Percentiles rank a stretch among this genome's conserved stretches.
phyloP scores from a whole-genome alignment of 2,888 invertebrate species.

The Bimastos eiseni region DNA sequence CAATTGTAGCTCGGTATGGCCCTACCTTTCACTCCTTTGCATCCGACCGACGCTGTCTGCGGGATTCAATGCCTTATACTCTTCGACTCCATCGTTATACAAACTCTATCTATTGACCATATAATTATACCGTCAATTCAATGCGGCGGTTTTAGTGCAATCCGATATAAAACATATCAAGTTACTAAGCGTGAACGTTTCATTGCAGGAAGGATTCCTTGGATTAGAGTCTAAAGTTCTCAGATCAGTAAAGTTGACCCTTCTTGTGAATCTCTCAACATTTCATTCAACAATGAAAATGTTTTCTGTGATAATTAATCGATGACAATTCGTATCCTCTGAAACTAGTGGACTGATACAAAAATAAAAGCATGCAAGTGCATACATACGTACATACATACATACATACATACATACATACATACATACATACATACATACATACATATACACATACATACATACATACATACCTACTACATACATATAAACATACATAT shows the following conservation, averaged over 20 bases:
- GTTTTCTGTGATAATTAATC: no score
- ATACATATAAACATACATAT: not conserved
- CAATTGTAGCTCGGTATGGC: no score
- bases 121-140: no score
- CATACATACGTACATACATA: no score
- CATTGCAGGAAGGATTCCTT: not conserved
- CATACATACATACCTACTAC: not conserved
- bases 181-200: not conserved
- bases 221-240: not conserved
- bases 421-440: no score
- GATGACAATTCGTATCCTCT: not conserved
- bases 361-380: no score
- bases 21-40: no score
- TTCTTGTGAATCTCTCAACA: not conserved
- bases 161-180: not conserved
- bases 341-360: not conserved
- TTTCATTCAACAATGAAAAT: not conserved
- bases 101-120: not conserved
- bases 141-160: not conserved
- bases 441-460: not conserved
- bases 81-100: not conserved
- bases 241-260: not conserved
- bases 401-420: no score
- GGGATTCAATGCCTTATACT: no score
- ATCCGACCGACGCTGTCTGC: no score